Evolutionary conservation across 2,888 invertebrate species (phyloP), one percentile per base, ranked within the genome.

Genomic region (Synanthedon andrenaeformis): DNA sequence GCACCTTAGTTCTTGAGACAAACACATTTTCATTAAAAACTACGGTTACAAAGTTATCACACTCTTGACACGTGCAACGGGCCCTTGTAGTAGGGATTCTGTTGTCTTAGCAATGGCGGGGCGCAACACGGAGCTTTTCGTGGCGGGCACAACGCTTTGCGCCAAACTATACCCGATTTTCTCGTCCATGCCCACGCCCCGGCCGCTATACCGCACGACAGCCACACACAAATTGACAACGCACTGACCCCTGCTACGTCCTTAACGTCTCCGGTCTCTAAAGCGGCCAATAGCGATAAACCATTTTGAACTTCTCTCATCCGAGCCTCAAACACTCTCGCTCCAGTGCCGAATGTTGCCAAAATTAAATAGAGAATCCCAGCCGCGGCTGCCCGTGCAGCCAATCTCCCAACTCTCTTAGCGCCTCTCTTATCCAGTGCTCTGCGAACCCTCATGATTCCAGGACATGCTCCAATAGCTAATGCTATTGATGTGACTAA

Each of bases 341-440:
- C 93, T 19, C 90, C 91, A n/a, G 95, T 89, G 54, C 92, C 91
- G 14, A 91, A 88, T 10, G 92, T 88, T 12, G 94, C 93, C 12
- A 95, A 91, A 17, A 92, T 76, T 13, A 93, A 90, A 78, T 95
- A 96, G 13, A 96, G 86, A 2, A 93, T 81, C 1, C 93, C 93
- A 65, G 95, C 95, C 3, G 94, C 90, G 2, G 93, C 93, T 56
- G 95, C 92, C 28, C 95, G 89, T 48, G 93, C 91, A 79, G 94
- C 93, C 19, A 94, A 79, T 51, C 91, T 80, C 0, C 95, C 90
- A 19, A 94, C 89, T 48, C 91, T 84, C 35, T 93, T 89, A 42
- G 96, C 89, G 0, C 95, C 94, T 8, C 79, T 59, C 1, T 76
- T 63, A 58, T 75, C 83, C 55, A 87, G 60, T 51, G 85, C 85